These are phyloP conservation scores for Leptinotarsa peninsularis DNA, from an alignment of 2,888 invertebrate species.

Conservation along the genomic window DNA sequence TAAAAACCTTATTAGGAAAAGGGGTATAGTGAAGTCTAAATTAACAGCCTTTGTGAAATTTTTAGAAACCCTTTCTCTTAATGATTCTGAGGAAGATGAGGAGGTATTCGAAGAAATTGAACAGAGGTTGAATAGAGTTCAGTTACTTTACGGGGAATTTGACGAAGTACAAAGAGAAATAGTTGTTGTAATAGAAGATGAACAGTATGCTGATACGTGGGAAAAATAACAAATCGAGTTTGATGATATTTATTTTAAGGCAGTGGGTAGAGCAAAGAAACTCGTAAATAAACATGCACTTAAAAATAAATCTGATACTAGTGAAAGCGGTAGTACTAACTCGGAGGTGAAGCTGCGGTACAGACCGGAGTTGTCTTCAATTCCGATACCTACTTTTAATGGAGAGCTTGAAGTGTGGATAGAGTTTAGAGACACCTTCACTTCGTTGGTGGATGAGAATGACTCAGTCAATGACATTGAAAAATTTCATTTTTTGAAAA, in stretches of 20 bases:
- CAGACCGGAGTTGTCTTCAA: conserved; percentile 27
- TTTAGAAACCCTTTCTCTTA: neutral
- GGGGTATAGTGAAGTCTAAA: neutral
- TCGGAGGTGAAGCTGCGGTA: neutral
- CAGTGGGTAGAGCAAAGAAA: neutral
- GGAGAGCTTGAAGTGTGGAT: conserved; percentile 34
- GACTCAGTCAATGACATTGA: conserved; percentile 26
- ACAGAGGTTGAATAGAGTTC: neutral
- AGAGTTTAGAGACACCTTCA: conserved; percentile 34
- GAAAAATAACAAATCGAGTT: neutral
- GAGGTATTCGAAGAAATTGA: conserved; percentile 1
- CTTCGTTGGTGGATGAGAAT: conserved; percentile 36
- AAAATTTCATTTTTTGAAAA: conserved; percentile 37
- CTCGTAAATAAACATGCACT: neutral
- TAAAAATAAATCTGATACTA: neutral
- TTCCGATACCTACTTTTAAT: conserved; percentile 33
- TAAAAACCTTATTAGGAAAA: neutral
- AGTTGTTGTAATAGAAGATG: neutral
- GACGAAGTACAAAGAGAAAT: neutral
- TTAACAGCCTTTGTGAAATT: conserved; percentile 15
- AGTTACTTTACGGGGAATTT: neutral
- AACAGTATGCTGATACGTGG: neutral
- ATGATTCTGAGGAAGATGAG: neutral
- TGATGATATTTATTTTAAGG: neutral
- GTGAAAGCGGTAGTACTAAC: neutral